Base-by-base conservation (phyloP, 2,888 invertebrate genomes). In the Actias luna region DNA sequence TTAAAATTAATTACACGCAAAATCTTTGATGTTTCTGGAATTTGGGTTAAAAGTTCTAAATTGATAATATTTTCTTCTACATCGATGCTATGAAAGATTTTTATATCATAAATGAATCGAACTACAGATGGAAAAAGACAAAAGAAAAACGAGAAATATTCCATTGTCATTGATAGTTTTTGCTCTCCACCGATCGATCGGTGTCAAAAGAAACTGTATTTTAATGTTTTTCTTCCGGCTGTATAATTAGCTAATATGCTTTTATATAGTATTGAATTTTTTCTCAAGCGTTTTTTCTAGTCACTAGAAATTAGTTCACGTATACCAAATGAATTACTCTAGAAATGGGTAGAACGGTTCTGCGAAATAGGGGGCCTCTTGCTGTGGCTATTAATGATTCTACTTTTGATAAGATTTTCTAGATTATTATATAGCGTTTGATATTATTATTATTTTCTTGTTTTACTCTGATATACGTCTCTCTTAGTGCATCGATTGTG, bases 201-300 rank as follows among this genome's bases (percentile, higher is more conserved):
- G 29, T 69, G 62, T 67, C 66, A 67, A 31, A 39, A 61, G 52
- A 57, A 61, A 58, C 31, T 27, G 39, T 39, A 57, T 31, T 58
- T 18, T 31, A n/a, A 29, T 31, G 16, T 18, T 39, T 36, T 55
- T 55, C 22, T 55, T n/a, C 29, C 29, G 29, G 27, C n/a, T 18
- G 27, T 29, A 55, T 55, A 55, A 55, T 55, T 55, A 55, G 2
- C 55, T 50, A 36, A 14, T 39, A 46, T 60, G 55, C 27, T 55
- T 55, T 27, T 55, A 29, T 55, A 55, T 27, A 12, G 27, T 42
- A 39, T 39, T 59, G 59, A 36, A 36, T 29, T 57, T 61, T 39
- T 42, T 58, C 46, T 36, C 52, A 18, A 39, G 18, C 42, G 36
- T 25, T 27, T 61, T 61, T 61, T 62, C 10, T 27, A 22, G 10